phyloP scores from a whole-genome alignment of 2,797 vertebrate species.

The Chaenodraco wilsoni region DNA sequence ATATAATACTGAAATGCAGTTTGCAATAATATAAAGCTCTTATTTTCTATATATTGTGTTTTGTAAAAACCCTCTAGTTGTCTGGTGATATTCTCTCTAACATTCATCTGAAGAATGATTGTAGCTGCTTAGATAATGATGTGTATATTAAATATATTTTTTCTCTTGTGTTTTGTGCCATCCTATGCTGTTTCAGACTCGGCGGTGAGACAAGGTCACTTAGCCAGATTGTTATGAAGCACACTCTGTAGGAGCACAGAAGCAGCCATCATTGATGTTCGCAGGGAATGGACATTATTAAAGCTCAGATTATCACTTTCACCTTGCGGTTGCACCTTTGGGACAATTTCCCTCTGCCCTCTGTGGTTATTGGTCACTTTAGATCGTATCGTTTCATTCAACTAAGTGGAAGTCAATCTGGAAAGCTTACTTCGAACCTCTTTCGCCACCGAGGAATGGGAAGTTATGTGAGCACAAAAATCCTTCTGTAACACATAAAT shows the following conservation, averaged over 20 bases:
- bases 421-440: conserved; percentile 34
- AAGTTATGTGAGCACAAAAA: conserved; percentile 47
- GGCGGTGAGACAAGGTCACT: conserved; percentile 39
- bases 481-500: conserved; percentile 67
- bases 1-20: not conserved
- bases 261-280: conserved; percentile 24
- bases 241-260: conserved; percentile 21
- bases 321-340: conserved; percentile 58
- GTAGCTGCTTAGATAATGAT: not conserved
- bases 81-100: conserved; percentile 17
- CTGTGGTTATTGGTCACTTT: conserved; percentile 58
- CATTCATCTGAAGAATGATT: not conserved
- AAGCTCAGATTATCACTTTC: conserved; percentile 64
- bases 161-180: not conserved
- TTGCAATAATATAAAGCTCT: conserved; percentile 6
- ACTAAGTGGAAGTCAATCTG: conserved; percentile 71
- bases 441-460: conserved; percentile 32
- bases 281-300: conserved; percentile 49
- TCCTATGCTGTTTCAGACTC: not conserved
- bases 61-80: conserved; percentile 4
- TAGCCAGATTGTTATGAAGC: conserved; percentile 11
- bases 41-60: conserved; percentile 9
- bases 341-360: conserved; percentile 57
- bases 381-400: conserved; percentile 63
- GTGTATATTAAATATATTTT: not conserved